Conservation (phyloP, 2,888 invertebrate genomes). For the Troides oblongomaculatus region DNA sequence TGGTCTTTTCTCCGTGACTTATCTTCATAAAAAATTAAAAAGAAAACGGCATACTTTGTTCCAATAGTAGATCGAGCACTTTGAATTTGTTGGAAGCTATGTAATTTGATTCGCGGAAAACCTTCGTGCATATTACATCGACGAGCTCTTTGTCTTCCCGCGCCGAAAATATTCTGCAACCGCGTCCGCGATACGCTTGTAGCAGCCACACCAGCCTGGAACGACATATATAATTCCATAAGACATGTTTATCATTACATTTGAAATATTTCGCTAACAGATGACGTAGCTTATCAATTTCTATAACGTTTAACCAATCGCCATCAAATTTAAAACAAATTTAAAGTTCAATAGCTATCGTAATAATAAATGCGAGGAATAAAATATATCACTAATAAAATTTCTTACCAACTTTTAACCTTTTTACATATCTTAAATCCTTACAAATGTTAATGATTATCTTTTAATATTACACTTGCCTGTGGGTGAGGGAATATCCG, state of each 20-base stretch:
- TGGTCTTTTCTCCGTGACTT: not conserved
- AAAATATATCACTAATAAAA: no score
- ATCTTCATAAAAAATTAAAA: not conserved
- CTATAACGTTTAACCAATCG: not conserved
- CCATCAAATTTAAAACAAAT: not conserved
- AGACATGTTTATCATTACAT: no score
- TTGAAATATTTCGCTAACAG: no score
- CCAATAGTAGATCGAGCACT: constrained; percentile 32
- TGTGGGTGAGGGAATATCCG: constrained; percentile 36
- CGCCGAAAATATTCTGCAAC: constrained; percentile 36
- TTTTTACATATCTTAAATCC: no score
- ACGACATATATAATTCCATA: not conserved
- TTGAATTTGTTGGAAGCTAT: constrained; percentile 36
- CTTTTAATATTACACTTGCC: constrained; percentile 29
- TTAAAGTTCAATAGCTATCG: no score
- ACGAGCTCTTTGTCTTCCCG: constrained; percentile 33
- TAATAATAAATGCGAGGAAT: no score
- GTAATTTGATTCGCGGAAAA: constrained; percentile 38
- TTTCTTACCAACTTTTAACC: no score
- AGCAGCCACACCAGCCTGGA: constrained; percentile 35
- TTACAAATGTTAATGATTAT: no score
- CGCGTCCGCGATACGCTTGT: constrained; percentile 34
- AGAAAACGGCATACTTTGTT: constrained; percentile 31
- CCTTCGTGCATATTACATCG: constrained; percentile 34
- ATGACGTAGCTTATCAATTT: no score